Base-by-base conservation (phyloP, 2,113 vertebrate genomes). In the Sander lucioperca region DNA sequence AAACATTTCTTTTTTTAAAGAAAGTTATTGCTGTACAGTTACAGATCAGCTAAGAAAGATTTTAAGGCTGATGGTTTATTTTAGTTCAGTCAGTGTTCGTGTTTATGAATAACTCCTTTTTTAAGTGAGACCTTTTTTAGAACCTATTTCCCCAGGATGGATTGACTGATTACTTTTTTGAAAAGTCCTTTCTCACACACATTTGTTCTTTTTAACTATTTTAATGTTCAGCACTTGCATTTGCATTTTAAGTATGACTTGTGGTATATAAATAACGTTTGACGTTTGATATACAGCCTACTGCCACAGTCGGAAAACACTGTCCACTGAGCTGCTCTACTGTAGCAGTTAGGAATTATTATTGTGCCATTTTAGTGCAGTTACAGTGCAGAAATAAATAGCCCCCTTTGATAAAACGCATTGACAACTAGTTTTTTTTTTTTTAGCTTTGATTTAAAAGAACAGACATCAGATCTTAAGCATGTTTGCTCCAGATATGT, bases 141-240 rank as follows among this genome's bases (percentile, higher is more conserved):
- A 11, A 13, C 5, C 6, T 64, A 23, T 45, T 23, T 45, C n/a
- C 62, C 12, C 21, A 45, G 12, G 13, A 45, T 63, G 18, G 50
- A 43, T 80, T 57, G 51, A 73, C 79, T 82, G 23, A 71, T 54
- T 73, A 59, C 62, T 68, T 51, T 67, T 68, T 51, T 67, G 62
- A 57, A 65, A 65, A 8, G 11, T 51, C 45, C 43, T 58, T 19
- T 64, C 39, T 77, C 48, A 4, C 74, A 57, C 36, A 39, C 9
- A 39, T 39, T 39, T 50, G 2, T 25, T 57, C 5, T 25, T 59
- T 16, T 27, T 18, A 53, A 10, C 10, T 53, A 4, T 54, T 30
- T 61, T 4, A 4, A 33, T 61, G 7, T 61, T 33, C 16, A 33
- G 58, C 27, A 61, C 30, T 33, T 62, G 18, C 3, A 36, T 30